Percentiles rank a stretch among this genome's conserved stretches.
phyloP scores from a whole-genome alignment of 2,113 vertebrate species.

The Microtus montanus region DNA sequence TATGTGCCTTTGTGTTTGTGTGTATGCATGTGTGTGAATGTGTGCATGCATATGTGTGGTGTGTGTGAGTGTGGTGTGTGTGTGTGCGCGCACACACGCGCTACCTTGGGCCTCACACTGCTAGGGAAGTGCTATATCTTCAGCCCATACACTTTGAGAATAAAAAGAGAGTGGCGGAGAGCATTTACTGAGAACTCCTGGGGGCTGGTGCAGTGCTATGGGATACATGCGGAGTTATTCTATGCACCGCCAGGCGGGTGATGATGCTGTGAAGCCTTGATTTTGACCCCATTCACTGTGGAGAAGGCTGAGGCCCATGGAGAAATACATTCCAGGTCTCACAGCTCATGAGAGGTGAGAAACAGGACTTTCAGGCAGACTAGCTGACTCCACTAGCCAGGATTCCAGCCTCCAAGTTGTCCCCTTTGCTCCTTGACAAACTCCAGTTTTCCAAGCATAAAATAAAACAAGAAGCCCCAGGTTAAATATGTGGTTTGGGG shows the following conservation, averaged over 20 bases:
- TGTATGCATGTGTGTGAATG: neutral
- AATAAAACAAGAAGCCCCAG: neutral
- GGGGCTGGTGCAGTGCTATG: neutral
- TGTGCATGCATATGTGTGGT: neutral
- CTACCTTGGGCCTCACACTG: neutral
- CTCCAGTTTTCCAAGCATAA: neutral
- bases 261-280: neutral
- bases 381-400: neutral
- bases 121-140: neutral
- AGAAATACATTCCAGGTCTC: neutral
- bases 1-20: neutral
- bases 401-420: neutral
- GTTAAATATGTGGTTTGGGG: neutral
- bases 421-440: neutral
- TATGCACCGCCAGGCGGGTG: no score
- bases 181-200: neutral
- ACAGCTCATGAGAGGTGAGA: neutral
- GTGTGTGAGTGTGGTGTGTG: no score
- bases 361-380: neutral
- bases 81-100: rapidly evolving
- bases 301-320: neutral
- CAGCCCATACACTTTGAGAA: neutral
- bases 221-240: neutral
- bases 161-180: neutral
- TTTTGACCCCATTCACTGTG: neutral